A percentile compares a stretch with the other conserved stretches of the same genome.
Evolutionary conservation across 2,797 vertebrate genomes (phyloP).

Genomic region (Momotus momota): DNA sequence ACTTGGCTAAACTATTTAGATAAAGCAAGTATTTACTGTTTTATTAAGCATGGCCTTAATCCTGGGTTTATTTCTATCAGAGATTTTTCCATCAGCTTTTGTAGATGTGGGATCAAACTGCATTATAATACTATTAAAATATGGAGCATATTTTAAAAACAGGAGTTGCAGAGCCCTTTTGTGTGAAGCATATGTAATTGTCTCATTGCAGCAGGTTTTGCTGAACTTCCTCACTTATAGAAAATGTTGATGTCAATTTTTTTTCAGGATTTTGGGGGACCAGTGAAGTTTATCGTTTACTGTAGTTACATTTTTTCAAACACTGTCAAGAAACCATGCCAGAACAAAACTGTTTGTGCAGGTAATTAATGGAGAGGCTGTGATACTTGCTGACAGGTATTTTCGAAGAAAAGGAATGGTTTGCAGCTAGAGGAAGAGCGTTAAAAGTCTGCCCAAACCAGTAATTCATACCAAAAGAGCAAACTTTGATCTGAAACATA

Average conservation of each 20-base stretch:
- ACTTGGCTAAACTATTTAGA: background rate
- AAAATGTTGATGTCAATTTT: background rate
- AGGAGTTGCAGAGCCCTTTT: background rate
- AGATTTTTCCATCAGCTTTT: background rate
- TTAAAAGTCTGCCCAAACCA: slow-evolving; percentile 43
- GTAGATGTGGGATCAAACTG: background rate
- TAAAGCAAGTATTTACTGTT: background rate
- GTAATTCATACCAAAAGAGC: slow-evolving; percentile 52
- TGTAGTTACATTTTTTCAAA: slow-evolving; percentile 28
- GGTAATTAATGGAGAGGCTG: slow-evolving; percentile 48
- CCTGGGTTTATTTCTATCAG: background rate
- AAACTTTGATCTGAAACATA: slow-evolving; percentile 53
- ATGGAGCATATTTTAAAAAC: background rate
- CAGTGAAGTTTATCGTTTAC: background rate
- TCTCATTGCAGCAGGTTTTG: background rate
- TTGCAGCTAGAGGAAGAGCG: slow-evolving; percentile 47
- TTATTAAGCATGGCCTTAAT: background rate
- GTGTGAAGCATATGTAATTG: background rate
- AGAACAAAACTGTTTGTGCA: slow-evolving; percentile 42
- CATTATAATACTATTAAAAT: background rate
- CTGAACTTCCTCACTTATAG: background rate
- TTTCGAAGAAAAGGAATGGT: slow-evolving; percentile 56
- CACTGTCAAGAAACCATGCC: slow-evolving; percentile 42
- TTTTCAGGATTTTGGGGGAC: background rate
- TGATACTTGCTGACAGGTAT: slow-evolving; percentile 61